Percentiles rank a stretch among this genome's conserved stretches.
Evolutionary conservation across 2,113 vertebrate genomes (phyloP).

Genomic region (Oncorhynchus masou): DNA sequence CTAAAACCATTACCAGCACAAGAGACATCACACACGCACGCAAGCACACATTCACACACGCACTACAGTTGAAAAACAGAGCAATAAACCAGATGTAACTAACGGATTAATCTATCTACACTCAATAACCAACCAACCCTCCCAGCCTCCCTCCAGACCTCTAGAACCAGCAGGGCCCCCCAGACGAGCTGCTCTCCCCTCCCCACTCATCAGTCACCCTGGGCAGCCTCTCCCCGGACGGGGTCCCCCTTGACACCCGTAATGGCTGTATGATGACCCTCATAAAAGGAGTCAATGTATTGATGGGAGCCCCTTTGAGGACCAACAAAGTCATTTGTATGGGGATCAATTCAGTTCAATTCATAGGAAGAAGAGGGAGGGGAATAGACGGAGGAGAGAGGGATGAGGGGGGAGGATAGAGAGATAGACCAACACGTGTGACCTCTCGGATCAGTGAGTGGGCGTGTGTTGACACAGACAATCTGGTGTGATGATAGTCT

Average conservation of each 20-base stretch:
- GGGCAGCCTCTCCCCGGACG: constrained; percentile 79
- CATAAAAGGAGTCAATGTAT: constrained; percentile 98
- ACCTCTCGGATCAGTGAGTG: constrained; percentile 54
- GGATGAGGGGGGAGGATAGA: constrained; percentile 8
- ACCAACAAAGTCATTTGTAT: constrained; percentile 77
- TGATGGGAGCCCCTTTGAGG: constrained; percentile 81
- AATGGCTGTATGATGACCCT: constrained; percentile 95
- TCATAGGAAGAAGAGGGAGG: constrained; percentile 70
- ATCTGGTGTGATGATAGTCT: constrained; percentile 72
- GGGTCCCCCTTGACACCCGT: constrained; percentile 81
- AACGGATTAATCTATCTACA: constrained; percentile 57
- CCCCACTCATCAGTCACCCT: constrained; percentile 84
- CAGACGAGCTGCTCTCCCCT: constrained; percentile 59
- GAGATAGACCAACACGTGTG: constrained; percentile 57
- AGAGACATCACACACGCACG: not conserved
- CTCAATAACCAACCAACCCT: constrained; percentile 49
- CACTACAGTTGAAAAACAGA: not conserved
- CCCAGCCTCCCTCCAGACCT: constrained; percentile 35
- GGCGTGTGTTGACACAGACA: constrained; percentile 58
- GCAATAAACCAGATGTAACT: constrained; percentile 27
- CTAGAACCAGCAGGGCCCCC: constrained; percentile 27
- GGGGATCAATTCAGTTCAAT: constrained; percentile 86
- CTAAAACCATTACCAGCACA: not conserved
- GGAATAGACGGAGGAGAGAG: not conserved
- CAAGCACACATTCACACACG: not conserved